Percentiles rank a stretch among this genome's conserved stretches.
Conservation (phyloP, 2,113 vertebrate species). For the Heptranchias perlo region DNA sequence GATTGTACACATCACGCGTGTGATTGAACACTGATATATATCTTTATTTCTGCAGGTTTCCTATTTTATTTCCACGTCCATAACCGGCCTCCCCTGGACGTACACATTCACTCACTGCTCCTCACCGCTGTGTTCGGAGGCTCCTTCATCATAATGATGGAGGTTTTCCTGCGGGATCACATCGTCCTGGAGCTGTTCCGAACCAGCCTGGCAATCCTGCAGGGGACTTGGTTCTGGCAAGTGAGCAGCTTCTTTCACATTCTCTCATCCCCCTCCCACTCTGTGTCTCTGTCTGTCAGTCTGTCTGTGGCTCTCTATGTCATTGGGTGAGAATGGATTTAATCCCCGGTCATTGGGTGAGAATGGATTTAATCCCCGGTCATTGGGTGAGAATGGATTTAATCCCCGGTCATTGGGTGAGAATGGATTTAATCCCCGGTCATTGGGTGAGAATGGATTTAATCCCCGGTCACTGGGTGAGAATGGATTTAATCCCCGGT, state of each 20-base stretch:
- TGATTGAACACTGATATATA: background rate
- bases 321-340: background rate
- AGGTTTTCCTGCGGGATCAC: slow-evolving; percentile 71
- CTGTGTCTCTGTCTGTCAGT: too few relatives aligned
- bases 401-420: too few relatives aligned
- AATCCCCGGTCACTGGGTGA: too few relatives aligned
- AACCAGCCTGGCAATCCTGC: slow-evolving; percentile 70
- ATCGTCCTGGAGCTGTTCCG: slow-evolving; percentile 72
- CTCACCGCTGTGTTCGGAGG: slow-evolving; percentile 66
- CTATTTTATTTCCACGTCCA: slow-evolving; percentile 85
- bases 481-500: too few relatives aligned
- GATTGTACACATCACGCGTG: too few relatives aligned
- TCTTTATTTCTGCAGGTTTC: slow-evolving; percentile 58
- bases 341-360: fast-evolving
- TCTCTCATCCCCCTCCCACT: background rate
- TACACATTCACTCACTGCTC: slow-evolving; percentile 82
- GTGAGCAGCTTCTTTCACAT: slow-evolving; percentile 49
- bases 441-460: too few relatives aligned
- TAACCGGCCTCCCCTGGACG: slow-evolving; percentile 68
- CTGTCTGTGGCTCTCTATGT: too few relatives aligned
- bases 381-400: too few relatives aligned
- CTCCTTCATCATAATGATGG: slow-evolving; percentile 56
- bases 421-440: too few relatives aligned
- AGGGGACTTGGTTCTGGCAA: slow-evolving; percentile 96
- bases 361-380: background rate